A percentile compares a stretch with the other conserved stretches of the same genome.
These are phyloP conservation scores for Myiagra hebetior DNA, from an alignment of 2,113 vertebrate species.

Conservation along the genomic window DNA sequence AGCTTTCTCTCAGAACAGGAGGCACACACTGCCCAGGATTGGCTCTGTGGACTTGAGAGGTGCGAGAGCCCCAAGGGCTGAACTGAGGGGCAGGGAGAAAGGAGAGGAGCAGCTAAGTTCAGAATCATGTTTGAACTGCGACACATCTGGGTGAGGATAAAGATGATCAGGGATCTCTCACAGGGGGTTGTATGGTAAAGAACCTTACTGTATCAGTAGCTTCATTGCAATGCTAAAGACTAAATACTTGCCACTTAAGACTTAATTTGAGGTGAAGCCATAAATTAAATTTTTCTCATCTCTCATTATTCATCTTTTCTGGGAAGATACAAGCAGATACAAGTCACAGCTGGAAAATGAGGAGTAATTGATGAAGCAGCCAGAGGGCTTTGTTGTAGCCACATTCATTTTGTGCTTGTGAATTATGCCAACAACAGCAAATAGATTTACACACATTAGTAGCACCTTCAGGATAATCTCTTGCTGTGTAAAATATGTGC, in stretches of 20 bases:
- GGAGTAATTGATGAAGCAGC: background rate
- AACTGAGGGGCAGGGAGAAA: background rate
- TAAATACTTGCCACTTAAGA: background rate
- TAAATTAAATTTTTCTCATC: background rate
- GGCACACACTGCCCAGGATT: background rate
- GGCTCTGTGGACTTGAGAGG: background rate
- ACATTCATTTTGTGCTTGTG: background rate
- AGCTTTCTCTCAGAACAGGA: background rate
- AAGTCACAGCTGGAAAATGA: constrained; percentile 8
- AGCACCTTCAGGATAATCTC: background rate
- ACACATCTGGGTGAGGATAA: background rate
- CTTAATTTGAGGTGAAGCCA: constrained; percentile 1
- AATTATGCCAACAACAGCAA: constrained; percentile 8
- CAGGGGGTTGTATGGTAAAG: background rate
- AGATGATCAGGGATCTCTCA: background rate
- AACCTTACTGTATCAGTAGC: background rate
- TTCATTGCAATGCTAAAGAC: background rate
- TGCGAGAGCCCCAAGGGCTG: background rate
- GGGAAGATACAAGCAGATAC: background rate
- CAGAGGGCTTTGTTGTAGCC: background rate
- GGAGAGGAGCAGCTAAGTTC: background rate
- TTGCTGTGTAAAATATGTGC: background rate
- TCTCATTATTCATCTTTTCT: background rate
- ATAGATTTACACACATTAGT: background rate
- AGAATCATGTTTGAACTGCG: background rate